Evolutionary conservation across 2,113 vertebrate species (phyloP).

Genomic region (Tichodroma muraria): DNA sequence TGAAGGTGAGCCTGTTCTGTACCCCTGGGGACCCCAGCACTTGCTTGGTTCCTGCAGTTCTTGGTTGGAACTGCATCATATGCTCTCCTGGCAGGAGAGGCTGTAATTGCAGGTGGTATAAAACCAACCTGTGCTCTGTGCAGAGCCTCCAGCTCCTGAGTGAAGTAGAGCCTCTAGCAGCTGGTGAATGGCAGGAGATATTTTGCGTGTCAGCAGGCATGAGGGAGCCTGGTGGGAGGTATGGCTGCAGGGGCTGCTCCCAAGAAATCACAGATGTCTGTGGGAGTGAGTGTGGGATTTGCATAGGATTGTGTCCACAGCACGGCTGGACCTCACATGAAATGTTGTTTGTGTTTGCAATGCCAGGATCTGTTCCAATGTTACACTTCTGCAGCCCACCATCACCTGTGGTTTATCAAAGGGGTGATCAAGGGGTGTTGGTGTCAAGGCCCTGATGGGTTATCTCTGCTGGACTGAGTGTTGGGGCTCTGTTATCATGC

Average conservation of each 20-base stretch:
- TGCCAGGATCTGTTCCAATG: neutral
- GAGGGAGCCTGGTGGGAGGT: neutral
- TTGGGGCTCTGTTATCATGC: neutral
- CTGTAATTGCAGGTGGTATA: rapidly evolving
- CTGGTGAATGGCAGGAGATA: neutral
- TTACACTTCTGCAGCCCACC: neutral
- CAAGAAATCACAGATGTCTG: neutral
- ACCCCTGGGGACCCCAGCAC: neutral
- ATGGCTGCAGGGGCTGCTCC: neutral
- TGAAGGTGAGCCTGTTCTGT: constrained; percentile 18
- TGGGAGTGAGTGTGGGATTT: neutral
- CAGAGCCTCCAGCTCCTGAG: neutral
- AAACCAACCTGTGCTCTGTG: neutral
- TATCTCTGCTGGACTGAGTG: neutral
- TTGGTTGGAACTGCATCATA: neutral
- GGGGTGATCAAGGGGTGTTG: neutral
- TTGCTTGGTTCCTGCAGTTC: neutral
- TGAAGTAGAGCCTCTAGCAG: neutral
- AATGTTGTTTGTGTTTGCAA: neutral
- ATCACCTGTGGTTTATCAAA: neutral
- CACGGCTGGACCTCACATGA: neutral
- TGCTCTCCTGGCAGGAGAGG: neutral
- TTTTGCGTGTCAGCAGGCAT: rapidly evolving
- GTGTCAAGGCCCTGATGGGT: neutral
- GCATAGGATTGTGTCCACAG: neutral